Evolutionary conservation across 2,113 vertebrate genomes (phyloP).

Genomic region (Phasianus colchicus): DNA sequence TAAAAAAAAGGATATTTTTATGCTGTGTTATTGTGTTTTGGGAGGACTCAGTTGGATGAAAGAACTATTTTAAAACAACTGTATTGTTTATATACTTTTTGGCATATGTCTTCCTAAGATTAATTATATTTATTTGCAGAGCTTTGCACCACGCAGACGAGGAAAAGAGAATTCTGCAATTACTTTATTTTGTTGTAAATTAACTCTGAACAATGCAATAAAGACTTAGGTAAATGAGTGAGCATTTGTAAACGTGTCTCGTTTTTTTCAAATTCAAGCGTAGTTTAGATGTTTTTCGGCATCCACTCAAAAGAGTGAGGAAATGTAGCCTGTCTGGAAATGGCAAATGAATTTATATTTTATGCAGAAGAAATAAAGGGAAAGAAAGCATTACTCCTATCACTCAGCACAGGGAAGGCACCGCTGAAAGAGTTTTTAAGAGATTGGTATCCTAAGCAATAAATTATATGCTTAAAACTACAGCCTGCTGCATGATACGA

Average conservation of each 20-base stretch:
- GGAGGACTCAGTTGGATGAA: background rate
- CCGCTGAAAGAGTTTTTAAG: background rate
- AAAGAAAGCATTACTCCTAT: background rate
- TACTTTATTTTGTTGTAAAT: background rate
- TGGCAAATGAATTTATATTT: background rate
- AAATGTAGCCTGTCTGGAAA: background rate
- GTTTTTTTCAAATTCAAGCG: background rate
- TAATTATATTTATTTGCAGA: background rate
- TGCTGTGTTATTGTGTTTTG: background rate
- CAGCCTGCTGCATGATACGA: background rate
- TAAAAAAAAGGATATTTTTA: background rate
- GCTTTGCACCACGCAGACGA: background rate
- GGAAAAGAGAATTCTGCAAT: background rate
- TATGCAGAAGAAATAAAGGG: background rate
- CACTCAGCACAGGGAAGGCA: background rate
- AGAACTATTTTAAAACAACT: background rate
- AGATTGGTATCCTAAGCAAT: background rate
- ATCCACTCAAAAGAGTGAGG: background rate
- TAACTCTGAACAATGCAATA: constrained; percentile 10
- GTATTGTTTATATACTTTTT: background rate
- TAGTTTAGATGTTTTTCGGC: background rate
- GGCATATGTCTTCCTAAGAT: background rate
- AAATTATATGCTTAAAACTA: background rate
- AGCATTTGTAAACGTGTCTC: background rate
- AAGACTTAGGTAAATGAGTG: background rate